phyloP scores from a whole-genome alignment of 2,888 invertebrate species.

The Yponomeuta sedellus region DNA sequence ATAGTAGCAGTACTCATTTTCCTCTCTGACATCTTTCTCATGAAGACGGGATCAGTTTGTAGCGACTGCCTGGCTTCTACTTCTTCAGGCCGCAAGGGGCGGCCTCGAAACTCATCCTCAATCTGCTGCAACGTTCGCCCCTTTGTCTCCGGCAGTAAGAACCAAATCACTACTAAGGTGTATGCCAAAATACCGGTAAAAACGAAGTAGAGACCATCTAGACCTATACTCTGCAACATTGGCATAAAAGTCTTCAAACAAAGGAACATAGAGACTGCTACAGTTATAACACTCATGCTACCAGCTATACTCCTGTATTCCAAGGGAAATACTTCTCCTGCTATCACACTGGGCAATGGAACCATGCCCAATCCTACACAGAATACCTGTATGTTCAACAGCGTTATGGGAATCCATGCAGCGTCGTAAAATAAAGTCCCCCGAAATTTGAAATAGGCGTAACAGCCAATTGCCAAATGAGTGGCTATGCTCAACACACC shows the following conservation, averaged over 20 bases:
- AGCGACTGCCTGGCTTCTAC: constrained; percentile 26
- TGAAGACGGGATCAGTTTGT: constrained; percentile 38
- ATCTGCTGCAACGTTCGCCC: constrained; percentile 80
- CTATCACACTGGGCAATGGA: constrained; percentile 81
- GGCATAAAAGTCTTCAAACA: constrained; percentile 78
- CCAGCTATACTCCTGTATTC: constrained; percentile 78
- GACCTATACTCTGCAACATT: constrained; percentile 64
- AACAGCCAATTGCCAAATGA: constrained; percentile 68
- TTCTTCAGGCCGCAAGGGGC: constrained; percentile 25
- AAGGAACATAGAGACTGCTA: constrained; percentile 75
- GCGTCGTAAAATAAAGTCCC: constrained; percentile 38
- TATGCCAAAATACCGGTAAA: constrained; percentile 72
- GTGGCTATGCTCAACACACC: constrained; percentile 73
- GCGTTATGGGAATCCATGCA: constrained; percentile 61
- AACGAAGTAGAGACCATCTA: constrained; percentile 73
- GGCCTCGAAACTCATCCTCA: constrained; percentile 70
- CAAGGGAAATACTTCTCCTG: constrained; percentile 81
- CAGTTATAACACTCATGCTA: constrained; percentile 74
- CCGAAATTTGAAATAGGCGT: constrained; percentile 43
- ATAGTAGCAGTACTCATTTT: constrained; percentile 28
- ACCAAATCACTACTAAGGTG: constrained; percentile 69
- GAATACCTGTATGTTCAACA: constrained; percentile 71
- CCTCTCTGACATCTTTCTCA: constrained; percentile 41
- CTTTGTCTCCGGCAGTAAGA: constrained; percentile 79
- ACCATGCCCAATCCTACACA: constrained; percentile 76